Evolutionary conservation across 2,113 vertebrate species (phyloP).

Genomic region (Planiliza haematocheilus): DNA sequence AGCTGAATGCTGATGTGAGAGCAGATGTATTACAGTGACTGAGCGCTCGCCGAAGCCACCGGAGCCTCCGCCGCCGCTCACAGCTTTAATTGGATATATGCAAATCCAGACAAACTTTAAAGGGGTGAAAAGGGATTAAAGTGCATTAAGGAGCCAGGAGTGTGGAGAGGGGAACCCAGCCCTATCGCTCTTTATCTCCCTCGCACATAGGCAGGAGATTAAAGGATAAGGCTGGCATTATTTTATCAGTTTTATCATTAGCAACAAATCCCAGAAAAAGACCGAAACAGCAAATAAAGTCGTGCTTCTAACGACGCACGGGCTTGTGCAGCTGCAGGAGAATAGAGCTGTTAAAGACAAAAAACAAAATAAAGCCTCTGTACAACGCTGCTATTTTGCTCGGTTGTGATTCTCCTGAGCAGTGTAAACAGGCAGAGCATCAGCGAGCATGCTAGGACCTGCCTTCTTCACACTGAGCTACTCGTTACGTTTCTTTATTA

Average conservation of each 20-base stretch:
- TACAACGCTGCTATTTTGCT: too few species aligned
- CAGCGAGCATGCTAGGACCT: too few species aligned
- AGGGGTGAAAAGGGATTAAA: slow-evolving; percentile 68
- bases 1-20: slow-evolving; percentile 43
- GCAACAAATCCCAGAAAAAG: slow-evolving; percentile 44
- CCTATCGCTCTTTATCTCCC: slow-evolving; percentile 2
- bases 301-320: background rate
- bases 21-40: slow-evolving; percentile 58
- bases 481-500: too few species aligned
- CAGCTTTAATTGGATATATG: slow-evolving; percentile 79
- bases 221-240: slow-evolving; percentile 50
- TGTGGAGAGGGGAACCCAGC: slow-evolving; percentile 8
- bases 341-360: too few species aligned
- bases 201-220: slow-evolving; percentile 17
- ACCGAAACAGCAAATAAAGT: slow-evolving; percentile 16
- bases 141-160: slow-evolving; percentile 54
- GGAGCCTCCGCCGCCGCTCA: slow-evolving; percentile 59
- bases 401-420: too few species aligned
- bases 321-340: background rate
- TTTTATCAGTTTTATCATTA: slow-evolving; percentile 53
- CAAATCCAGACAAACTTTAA: slow-evolving; percentile 73
- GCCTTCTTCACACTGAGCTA: too few species aligned
- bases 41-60: slow-evolving; percentile 48
- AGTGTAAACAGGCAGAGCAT: too few species aligned
- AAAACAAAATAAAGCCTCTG: too few species aligned